Evolutionary conservation across 2,113 vertebrate species (phyloP).

Genomic region (Bubalus kerabau): DNA sequence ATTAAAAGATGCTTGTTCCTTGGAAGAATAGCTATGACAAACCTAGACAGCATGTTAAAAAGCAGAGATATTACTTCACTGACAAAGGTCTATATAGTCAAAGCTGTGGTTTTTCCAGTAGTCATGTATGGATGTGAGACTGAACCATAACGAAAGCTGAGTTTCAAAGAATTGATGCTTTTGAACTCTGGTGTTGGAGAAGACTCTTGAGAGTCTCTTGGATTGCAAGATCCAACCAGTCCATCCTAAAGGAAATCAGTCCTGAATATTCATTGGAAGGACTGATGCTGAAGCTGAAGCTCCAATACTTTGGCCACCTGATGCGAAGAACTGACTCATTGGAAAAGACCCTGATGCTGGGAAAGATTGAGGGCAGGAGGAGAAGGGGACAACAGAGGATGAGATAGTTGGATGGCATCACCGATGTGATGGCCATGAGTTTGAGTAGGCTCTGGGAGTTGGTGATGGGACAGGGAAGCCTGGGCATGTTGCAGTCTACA

Average conservation of each 20-base stretch:
- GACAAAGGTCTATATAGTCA: neutral
- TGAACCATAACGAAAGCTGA: neutral
- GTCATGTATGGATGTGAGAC: neutral
- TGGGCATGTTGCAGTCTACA: neutral
- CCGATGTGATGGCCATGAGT: accelerated
- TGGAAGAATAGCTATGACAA: neutral
- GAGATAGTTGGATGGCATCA: neutral
- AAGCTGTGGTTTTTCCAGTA: neutral
- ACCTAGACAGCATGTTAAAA: neutral
- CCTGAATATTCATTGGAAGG: neutral
- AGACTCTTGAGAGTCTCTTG: neutral
- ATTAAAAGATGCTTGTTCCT: neutral
- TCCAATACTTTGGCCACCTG: neutral
- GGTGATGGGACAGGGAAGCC: neutral
- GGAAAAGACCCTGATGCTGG: neutral
- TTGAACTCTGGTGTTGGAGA: neutral
- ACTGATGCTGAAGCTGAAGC: neutral
- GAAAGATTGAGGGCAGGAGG: neutral
- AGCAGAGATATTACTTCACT: neutral
- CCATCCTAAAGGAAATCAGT: neutral
- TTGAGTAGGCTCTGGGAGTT: neutral
- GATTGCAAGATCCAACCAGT: neutral
- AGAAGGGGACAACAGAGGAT: neutral
- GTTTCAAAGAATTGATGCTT: neutral
- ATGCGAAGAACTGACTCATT: neutral